Base-by-base conservation (phyloP, 2,888 invertebrate species). In the Saturnia japonica region DNA sequence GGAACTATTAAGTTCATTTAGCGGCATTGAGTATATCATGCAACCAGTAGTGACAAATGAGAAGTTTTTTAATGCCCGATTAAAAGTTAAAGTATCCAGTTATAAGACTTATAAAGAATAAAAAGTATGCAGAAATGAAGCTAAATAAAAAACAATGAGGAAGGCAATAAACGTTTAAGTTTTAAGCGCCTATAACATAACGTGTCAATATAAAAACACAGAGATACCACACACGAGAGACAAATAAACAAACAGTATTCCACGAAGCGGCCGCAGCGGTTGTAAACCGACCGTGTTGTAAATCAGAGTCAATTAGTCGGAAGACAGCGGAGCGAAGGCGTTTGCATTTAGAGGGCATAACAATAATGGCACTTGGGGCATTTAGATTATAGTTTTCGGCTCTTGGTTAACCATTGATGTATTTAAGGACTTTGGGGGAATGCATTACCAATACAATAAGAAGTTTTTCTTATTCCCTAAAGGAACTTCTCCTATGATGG, bases 271-370 rank as follows among this genome's bases (percentile, higher is more conserved):
- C 78, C 71, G 75, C 73, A 22, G 70, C 72, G 79, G 83, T 85
- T 84, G 87, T 88, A 86, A 91, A 85, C 85, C 84, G 82, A 73
- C 82, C 76, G 74, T 84, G 85, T 87, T 88, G 87, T 91, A 90
- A 91, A 91, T 91, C 88, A 88, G 84, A 84, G 81, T 84, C 90
- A 88, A 89, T 90, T 88, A 89, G 88, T 78, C 77, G 80, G 79
- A 79, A 79, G 79, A 79, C 79, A 76, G 75, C 76, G 75, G 76
- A 76, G 75, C 77, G 74, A 75, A 78, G 79, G 19, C 40, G 64
- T 64, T 8, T n/a, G 64, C 64, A 40, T 64, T 64, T 64, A 40
- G 64, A 64, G 40, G 40, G 64, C 64, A 40, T n/a, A 64, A 40
- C 64, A 64, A 64, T 64, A 40, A 64, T 64, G 64, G 12, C 40